A percentile compares a stretch with the other conserved stretches of the same genome.
Evolutionary conservation across 2,888 invertebrate species (phyloP).

Genomic region (Polymixis lichenea): DNA sequence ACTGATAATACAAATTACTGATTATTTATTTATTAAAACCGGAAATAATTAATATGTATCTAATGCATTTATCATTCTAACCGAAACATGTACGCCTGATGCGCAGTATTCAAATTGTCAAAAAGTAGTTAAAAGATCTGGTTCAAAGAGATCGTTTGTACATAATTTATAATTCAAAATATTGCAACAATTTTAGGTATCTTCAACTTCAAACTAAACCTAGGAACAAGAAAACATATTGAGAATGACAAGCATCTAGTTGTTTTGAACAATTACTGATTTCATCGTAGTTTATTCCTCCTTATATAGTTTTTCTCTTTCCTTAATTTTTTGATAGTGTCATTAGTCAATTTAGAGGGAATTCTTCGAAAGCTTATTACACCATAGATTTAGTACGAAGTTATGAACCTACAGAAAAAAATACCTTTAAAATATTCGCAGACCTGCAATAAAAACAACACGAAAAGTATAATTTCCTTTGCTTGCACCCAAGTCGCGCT

Average conservation of each 20-base stretch:
- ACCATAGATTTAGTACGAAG: too few relatives aligned
- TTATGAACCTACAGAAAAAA: background rate
- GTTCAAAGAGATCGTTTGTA: too few relatives aligned
- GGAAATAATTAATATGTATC: background rate
- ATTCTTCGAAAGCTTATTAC: background rate
- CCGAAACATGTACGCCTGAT: background rate
- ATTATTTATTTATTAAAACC: slow-evolving; percentile 15
- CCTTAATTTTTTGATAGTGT: background rate
- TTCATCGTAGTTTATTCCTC: background rate
- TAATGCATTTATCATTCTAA: background rate
- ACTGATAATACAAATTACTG: slow-evolving; percentile 6
- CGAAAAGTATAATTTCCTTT: slow-evolving; percentile 47
- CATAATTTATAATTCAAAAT: too few relatives aligned
- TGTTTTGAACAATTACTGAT: too few relatives aligned
- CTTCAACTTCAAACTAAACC: too few relatives aligned
- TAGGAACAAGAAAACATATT: background rate
- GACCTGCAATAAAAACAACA: slow-evolving; percentile 17
- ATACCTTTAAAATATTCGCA: background rate
- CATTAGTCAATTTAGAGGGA: background rate
- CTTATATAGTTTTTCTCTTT: background rate
- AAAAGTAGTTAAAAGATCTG: background rate
- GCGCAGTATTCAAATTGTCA: background rate
- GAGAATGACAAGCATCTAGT: background rate
- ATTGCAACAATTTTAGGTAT: too few relatives aligned
- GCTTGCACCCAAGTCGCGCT: slow-evolving; percentile 18